phyloP scores from a whole-genome alignment of 2,113 vertebrate genomes.

The Semnornis frantzii region DNA sequence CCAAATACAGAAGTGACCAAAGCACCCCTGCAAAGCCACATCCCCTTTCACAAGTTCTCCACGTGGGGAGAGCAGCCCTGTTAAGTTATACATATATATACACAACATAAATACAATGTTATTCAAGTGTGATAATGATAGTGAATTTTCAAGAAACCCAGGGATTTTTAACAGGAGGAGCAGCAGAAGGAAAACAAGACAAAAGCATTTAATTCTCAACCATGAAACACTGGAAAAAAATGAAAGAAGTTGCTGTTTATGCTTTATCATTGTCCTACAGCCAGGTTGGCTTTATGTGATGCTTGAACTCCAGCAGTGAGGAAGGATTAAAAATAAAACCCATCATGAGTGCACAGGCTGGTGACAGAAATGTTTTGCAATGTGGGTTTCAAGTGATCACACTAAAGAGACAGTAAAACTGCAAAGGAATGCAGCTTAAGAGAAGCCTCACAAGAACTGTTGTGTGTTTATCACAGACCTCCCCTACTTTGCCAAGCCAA shows the following conservation, averaged over 20 bases:
- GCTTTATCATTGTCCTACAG: slow-evolving; percentile 28
- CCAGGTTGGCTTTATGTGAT: slow-evolving; percentile 12
- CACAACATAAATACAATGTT: too few species aligned
- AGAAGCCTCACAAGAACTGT: background rate
- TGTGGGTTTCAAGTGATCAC: background rate
- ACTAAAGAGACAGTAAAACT: background rate
- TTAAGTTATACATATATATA: background rate
- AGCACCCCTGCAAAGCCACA: rapidly evolving
- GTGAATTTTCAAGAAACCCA: background rate
- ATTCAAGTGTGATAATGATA: background rate
- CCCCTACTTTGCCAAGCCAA: background rate
- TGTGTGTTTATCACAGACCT: background rate
- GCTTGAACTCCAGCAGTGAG: slow-evolving; percentile 15
- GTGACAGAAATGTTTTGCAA: background rate
- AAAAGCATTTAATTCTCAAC: background rate
- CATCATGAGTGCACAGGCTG: background rate
- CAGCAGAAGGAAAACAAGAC: background rate
- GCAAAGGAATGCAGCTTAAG: background rate
- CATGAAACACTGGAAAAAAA: background rate
- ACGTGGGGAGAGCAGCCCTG: rapidly evolving
- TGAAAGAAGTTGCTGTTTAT: background rate
- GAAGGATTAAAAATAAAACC: slow-evolving; percentile 53
- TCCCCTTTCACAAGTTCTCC: background rate
- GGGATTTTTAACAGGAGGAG: background rate
- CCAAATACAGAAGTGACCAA: background rate